Percentiles rank a stretch among this genome's conserved stretches.
phyloP scores from a whole-genome alignment of 2,113 vertebrate species.

The Chaenocephalus aceratus region DNA sequence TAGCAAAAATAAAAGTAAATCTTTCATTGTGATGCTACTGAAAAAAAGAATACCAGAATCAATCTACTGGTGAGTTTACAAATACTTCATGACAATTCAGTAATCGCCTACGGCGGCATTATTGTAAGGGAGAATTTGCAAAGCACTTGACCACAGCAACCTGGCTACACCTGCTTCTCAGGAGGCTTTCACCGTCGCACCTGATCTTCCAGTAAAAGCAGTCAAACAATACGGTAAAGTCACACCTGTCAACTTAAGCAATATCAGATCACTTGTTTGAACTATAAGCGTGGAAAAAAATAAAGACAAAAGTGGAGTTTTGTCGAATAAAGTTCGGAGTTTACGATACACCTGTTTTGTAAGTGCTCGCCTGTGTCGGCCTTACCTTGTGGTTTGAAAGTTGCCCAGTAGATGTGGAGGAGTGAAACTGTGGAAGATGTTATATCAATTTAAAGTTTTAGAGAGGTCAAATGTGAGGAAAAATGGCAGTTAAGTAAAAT shows the following conservation, averaged over 20 bases:
- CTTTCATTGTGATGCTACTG: not conserved
- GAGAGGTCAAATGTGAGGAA: not conserved
- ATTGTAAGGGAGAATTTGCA: not conserved
- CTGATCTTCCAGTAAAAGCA: not conserved
- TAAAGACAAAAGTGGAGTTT: fast-evolving
- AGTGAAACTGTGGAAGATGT: not conserved
- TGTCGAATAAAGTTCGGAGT: not conserved
- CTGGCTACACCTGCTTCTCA: slow-evolving; percentile 31
- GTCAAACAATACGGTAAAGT: not conserved
- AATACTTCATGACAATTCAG: not conserved
- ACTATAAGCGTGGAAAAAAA: not conserved
- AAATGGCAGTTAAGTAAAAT: slow-evolving; percentile 11
- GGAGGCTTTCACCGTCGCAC: slow-evolving; percentile 1
- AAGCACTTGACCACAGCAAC: slow-evolving; percentile 32
- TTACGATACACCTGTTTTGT: slow-evolving; percentile 49
- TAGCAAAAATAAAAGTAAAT: not conserved
- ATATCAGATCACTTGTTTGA: fast-evolving
- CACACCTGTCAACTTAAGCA: fast-evolving
- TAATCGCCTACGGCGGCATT: not conserved
- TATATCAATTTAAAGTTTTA: slow-evolving; percentile 14
- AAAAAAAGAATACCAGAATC: not conserved
- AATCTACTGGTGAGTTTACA: not conserved
- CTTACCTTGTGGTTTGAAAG: slow-evolving; percentile 64
- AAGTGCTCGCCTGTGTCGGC: not conserved
- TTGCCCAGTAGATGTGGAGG: not conserved